Base-by-base conservation (phyloP, 2,888 invertebrate species). In the Andrena fulva region DNA sequence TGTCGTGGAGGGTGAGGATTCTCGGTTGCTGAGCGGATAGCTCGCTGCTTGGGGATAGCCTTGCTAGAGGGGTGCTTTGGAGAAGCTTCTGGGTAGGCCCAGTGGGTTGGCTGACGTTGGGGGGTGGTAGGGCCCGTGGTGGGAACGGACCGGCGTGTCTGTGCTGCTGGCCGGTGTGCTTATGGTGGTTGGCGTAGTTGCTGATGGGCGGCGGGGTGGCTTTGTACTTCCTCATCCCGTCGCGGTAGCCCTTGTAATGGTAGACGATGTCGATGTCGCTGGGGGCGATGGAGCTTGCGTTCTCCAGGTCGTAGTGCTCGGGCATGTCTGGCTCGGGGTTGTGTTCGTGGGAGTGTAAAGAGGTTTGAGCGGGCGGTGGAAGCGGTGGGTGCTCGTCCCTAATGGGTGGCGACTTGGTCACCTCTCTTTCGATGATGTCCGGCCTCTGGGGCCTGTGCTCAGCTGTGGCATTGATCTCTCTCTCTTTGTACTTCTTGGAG, bases 191-290 rank as follows among this genome's bases (percentile, higher is more conserved):
- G 52, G 96, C 96, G 90, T 97, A 97, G 5, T 96, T 96, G 1
- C 96, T 96, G 2, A 97, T 96, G 0, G 97, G 97, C 0, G 98
- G 97, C 3, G 97, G 97, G 2, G 97, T 97, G 2, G 97, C 97
- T 94, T 98, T 98, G 92, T 98, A 98, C 94, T 98, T 98, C 62
- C 98, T 95, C 82, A 97, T 96, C 0, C 98, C 98, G 94, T 98
- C 98, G 33, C 99, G 95, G 93, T 98, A 99, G 12, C 97, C 98
- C 95, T 99, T 98, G 93, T 99, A 99, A 93, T 99, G 99, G 91
- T 98, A 98, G 12, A 98, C 98, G 84, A 99, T 98, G 92, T 99
- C 99, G 86, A 99, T 99, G 92, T 99, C 99, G 2, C 99, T 99
- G 0, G 99, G 99, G 0, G 99, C 99, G 88, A 99, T 99, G 0